Conservation (phyloP, 2,888 invertebrate genomes). For the Andrena hattorfiana region DNA sequence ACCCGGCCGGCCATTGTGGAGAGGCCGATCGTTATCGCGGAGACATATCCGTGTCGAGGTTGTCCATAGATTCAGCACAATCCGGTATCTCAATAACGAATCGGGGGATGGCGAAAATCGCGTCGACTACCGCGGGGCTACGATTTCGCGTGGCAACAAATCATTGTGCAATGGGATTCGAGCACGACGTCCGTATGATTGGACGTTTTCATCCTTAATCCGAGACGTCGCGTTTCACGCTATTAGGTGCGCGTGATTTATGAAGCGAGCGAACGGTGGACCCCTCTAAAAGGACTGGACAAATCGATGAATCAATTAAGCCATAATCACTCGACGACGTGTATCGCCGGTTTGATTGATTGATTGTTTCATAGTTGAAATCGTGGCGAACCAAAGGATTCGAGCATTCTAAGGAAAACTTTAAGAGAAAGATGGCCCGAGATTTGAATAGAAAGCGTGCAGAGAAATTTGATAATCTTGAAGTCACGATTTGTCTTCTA, state of each 20-base stretch:
- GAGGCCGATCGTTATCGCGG: slow-evolving; percentile 75
- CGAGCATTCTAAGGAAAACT: too few species aligned
- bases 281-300: background rate
- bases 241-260: background rate
- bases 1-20: slow-evolving; percentile 65
- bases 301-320: background rate
- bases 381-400: too few species aligned
- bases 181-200: background rate
- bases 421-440: too few species aligned
- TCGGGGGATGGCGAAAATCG: slow-evolving; percentile 50
- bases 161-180: background rate
- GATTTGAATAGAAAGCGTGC: too few species aligned
- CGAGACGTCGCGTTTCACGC: background rate
- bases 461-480: too few species aligned
- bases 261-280: background rate
- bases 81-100: slow-evolving; percentile 76
- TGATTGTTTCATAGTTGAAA: too few species aligned
- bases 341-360: too few species aligned
- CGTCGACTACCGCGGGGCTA: slow-evolving; percentile 5
- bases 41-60: slow-evolving; percentile 70
- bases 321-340: background rate
- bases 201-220: slow-evolving; percentile 4
- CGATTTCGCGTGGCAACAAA: slow-evolving; percentile 15
- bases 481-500: too few species aligned
- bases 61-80: slow-evolving; percentile 67